phyloP scores from a whole-genome alignment of 2,113 vertebrate species.

The Arothron firmamentum region DNA sequence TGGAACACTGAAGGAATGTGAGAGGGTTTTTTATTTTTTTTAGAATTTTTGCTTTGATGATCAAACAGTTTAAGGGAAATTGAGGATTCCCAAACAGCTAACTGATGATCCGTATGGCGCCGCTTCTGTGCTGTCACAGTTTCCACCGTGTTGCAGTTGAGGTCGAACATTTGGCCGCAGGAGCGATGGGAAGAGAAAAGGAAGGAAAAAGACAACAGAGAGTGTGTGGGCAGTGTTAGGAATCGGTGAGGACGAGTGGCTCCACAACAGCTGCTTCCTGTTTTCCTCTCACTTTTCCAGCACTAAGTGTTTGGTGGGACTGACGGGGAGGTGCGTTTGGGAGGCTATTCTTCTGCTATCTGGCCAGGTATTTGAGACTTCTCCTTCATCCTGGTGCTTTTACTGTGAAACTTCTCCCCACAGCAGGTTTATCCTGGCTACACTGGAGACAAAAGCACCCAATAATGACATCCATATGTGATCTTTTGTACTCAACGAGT shows the following conservation, averaged over 20 bases:
- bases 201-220: constrained; percentile 34
- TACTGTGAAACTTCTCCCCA: not conserved
- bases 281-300: constrained; percentile 61
- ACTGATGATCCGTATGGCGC: not conserved
- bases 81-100: not conserved
- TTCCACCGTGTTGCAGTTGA: not conserved
- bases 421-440: not conserved
- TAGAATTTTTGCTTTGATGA: not conserved
- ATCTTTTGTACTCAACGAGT: too few relatives aligned
- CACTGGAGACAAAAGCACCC: not conserved
- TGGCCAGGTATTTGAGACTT: constrained; percentile 33
- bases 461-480: not conserved
- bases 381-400: not conserved
- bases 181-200: not conserved
- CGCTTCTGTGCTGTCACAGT: not conserved
- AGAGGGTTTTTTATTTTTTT: not conserved
- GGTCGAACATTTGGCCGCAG: not conserved
- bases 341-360: constrained; percentile 17
- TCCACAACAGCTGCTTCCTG: constrained; percentile 70
- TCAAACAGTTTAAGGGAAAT: not conserved
- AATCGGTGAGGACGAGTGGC: constrained; percentile 24
- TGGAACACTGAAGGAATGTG: not conserved
- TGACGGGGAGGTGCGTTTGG: constrained; percentile 5
- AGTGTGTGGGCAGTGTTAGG: constrained; percentile 12
- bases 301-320: constrained; percentile 33